Evolutionary conservation across 2,888 invertebrate species (phyloP).

Genomic region (Calliphora vomitoria): DNA sequence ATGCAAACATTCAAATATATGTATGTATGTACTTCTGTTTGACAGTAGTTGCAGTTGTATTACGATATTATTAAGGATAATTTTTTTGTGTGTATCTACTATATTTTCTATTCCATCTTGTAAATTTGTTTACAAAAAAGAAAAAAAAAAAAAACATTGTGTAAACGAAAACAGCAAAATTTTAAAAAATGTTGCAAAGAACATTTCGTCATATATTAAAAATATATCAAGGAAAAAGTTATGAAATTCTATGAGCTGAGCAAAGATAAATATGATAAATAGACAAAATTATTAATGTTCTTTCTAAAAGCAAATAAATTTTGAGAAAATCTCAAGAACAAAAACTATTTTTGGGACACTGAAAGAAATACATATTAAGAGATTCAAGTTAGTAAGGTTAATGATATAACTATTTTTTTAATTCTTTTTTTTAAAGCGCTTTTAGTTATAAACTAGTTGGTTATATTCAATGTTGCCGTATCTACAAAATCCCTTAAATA

Average conservation of each 20-base stretch:
- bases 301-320: neutral
- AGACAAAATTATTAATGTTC: neutral
- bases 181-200: neutral
- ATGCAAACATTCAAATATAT: neutral
- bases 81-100: neutral
- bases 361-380: too few species aligned
- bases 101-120: neutral
- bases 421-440: too few species aligned
- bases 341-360: neutral
- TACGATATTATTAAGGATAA: neutral
- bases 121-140: constrained; percentile 26
- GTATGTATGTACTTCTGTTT: neutral
- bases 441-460: too few species aligned
- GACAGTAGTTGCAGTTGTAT: neutral
- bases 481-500: too few species aligned
- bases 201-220: constrained; percentile 35
- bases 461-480: too few species aligned
- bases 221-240: constrained; percentile 40
- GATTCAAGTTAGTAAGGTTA: too few species aligned
- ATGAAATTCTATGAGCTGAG: constrained; percentile 27
- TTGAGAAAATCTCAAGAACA: neutral
- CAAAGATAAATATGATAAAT: constrained; percentile 18
- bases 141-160: constrained; percentile 14
- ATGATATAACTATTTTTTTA: too few species aligned
- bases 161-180: neutral